Conservation (phyloP, 2,888 invertebrate genomes). For the Euphydryas editha region DNA sequence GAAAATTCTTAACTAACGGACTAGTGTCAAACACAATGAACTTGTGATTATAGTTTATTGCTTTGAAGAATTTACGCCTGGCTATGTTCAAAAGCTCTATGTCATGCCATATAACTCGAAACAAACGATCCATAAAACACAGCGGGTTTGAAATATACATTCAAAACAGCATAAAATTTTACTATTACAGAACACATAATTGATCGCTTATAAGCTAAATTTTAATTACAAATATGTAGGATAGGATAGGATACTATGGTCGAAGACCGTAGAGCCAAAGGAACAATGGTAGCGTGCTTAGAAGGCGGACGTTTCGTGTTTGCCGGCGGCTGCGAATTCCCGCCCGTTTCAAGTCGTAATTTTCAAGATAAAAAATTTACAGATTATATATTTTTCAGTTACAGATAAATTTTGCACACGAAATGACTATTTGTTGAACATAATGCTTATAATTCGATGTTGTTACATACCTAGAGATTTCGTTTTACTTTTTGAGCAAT, state of each 20-base stretch:
- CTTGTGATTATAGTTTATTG: slow-evolving; percentile 61
- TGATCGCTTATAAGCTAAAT: slow-evolving; percentile 55
- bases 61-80: slow-evolving; percentile 38
- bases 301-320: slow-evolving; percentile 73
- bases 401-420: slow-evolving; percentile 3
- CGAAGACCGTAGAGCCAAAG: slow-evolving; percentile 55
- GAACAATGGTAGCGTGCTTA: slow-evolving; percentile 74
- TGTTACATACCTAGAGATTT: background rate
- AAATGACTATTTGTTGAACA: no score
- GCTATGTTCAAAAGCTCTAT: slow-evolving; percentile 29
- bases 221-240: slow-evolving; percentile 66
- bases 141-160: slow-evolving; percentile 27
- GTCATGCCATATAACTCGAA: slow-evolving; percentile 25
- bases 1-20: slow-evolving; percentile 60
- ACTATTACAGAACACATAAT: slow-evolving; percentile 36
- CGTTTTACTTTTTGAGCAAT: slow-evolving; percentile 39
- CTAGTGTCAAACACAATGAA: slow-evolving; percentile 58
- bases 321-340: slow-evolving; percentile 65
- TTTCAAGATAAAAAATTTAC: slow-evolving; percentile 39
- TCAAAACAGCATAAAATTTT: slow-evolving; percentile 31
- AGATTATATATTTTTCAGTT: slow-evolving; percentile 18
- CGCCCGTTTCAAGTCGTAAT: slow-evolving; percentile 63
- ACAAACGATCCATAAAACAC: slow-evolving; percentile 33
- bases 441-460: no score
- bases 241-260: slow-evolving; percentile 53